A percentile compares a stretch with the other conserved stretches of the same genome.
These are phyloP conservation scores for Clistopyga incitator DNA, from an alignment of 2,888 invertebrate species.

Conservation along the genomic window DNA sequence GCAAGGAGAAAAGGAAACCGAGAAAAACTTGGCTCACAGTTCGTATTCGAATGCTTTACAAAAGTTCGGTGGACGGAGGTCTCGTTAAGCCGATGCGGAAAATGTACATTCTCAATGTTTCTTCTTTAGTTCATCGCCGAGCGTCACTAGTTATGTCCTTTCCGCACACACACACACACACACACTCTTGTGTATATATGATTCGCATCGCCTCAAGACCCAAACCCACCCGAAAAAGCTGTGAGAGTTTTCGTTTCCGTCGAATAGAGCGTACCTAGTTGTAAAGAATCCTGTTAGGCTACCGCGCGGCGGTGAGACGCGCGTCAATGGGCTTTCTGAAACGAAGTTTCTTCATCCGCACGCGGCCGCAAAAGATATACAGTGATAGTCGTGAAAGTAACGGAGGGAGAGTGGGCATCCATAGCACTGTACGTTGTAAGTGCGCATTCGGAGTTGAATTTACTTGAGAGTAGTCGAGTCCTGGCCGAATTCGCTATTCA, in stretches of 20 bases:
- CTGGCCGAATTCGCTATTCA: constrained; percentile 53
- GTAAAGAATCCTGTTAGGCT: constrained; percentile 4
- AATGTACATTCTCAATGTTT: neutral
- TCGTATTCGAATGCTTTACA: constrained; percentile 15
- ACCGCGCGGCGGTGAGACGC: neutral
- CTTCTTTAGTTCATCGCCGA: neutral
- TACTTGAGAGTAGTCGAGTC: constrained; percentile 25
- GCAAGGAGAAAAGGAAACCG: neutral
- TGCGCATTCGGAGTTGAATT: constrained; percentile 59
- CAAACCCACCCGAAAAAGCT: neutral
- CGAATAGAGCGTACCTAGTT: constrained; percentile 12
- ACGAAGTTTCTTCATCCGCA: constrained; percentile 52
- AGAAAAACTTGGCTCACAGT: constrained; percentile 18
- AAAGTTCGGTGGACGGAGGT: neutral
- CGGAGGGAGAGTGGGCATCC: neutral
- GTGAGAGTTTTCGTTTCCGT: constrained; percentile 2
- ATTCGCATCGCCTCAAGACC: constrained; percentile 4
- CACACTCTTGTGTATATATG: too few species aligned
- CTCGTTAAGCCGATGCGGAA: neutral
- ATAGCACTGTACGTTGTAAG: constrained; percentile 21
- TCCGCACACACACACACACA: neutral
- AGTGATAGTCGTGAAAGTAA: constrained; percentile 11
- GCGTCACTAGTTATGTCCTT: neutral
- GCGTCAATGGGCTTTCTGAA: constrained; percentile 45
- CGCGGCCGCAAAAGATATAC: constrained; percentile 25